Base-by-base conservation (phyloP, 92 coral and sea anemone genomes). In the Diadumene lineata region DNA sequence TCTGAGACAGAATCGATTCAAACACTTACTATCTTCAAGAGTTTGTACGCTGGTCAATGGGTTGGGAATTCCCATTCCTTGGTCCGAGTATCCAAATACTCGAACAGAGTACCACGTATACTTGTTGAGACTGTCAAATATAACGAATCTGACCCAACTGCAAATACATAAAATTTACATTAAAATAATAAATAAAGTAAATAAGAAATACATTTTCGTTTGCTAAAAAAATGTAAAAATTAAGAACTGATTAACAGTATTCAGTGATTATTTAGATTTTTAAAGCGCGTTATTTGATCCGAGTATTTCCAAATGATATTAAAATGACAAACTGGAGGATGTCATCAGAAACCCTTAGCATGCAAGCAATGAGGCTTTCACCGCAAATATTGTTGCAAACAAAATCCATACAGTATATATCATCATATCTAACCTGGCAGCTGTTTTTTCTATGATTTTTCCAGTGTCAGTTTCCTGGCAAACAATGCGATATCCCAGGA, bases 11-110 rank as follows among this genome's bases (percentile, higher is more conserved):
- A 17, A 44, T 44, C 9, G 26, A 1, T 23, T 58, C 64, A 58
- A 58, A 25, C 64, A 77, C 82, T 1, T 43, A 78, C 82, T 73
- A 58, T 78, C 76, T 68, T 78, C 82, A 1, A 50, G 2, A 11
- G 82, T 78, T 25, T 31, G 74, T 11, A 68, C 68, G 15, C 64
- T 67, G 56, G 68, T 60, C 38, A 34, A 48, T 2, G 67, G 50
- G 19, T 27, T 78, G 13, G 75, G 16, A 24, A 50, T 31, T n/a
- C 82, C 68, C 7, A 43, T 8, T 23, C 82, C 82, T 44, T 53
- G 67, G 11, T 56, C 65, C 18, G 82, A 66, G 15, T 48, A 68
- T 9, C 75, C 82, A 56, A 68, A 29, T 10, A 78, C 76, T 28
- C 60, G 66, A 38, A 78, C 31, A 1, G 50, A 55, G 31, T 78